Percentiles rank a stretch among this genome's conserved stretches.
These are phyloP conservation scores for Ophiothrix spiculata DNA, from an alignment of 35 echinoderm and acorn worm species.

Conservation along the genomic window DNA sequence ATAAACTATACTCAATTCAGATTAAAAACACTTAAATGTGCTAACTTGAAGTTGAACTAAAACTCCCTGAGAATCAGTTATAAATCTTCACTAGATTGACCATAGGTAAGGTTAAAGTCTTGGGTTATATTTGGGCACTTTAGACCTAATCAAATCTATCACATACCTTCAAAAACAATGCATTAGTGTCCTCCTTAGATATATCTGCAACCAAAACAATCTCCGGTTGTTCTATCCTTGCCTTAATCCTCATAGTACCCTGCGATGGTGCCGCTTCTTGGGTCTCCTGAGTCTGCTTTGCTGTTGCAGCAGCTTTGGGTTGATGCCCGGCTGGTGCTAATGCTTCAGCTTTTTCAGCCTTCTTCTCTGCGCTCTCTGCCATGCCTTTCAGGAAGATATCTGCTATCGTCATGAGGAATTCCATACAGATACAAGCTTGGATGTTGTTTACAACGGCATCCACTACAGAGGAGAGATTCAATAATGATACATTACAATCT, in stretches of 20 bases:
- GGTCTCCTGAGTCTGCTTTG: neutral
- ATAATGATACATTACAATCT: no score
- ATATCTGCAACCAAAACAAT: conserved; percentile 89
- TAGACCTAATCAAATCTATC: no score
- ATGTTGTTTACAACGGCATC: conserved; percentile 70
- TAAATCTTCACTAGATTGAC: no score
- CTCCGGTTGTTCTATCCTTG: conserved; percentile 74
- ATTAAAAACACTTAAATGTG: no score
- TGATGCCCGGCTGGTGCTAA: neutral
- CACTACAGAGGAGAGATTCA: conserved; percentile 61
- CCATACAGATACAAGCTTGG: conserved; percentile 78
- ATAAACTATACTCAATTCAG: no score
- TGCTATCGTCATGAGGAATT: conserved; percentile 86
- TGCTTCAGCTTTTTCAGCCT: conserved; percentile 30
- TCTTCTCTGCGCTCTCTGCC: conserved; percentile 31
- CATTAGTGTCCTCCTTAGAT: conserved; percentile 76
- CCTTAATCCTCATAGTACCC: conserved; percentile 61
- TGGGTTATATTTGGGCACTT: no score
- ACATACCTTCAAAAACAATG: conserved; percentile 80
- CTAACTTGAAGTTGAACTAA: no score
- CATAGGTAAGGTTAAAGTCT: no score
- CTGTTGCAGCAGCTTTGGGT: neutral
- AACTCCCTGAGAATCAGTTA: no score
- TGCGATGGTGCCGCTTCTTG: neutral
- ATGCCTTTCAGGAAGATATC: conserved; percentile 94